Percentiles rank a stretch among this genome's conserved stretches.
Evolutionary conservation across 2,113 vertebrate species (phyloP).

Genomic region (Paracyprichromis sp.): DNA sequence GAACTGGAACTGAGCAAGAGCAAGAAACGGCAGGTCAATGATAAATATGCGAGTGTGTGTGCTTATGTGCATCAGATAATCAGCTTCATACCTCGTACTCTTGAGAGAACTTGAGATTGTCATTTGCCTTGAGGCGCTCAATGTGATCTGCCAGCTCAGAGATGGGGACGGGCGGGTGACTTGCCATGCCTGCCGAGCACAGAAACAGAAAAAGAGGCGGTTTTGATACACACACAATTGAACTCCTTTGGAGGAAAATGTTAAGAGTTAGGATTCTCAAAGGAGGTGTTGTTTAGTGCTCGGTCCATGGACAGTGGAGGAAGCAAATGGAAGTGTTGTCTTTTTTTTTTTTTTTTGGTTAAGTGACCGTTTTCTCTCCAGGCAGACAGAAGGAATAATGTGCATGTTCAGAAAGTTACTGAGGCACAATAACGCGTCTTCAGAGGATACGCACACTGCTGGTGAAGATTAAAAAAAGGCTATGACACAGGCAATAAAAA

Average conservation of each 20-base stretch:
- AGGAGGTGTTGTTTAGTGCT: conserved; percentile 51
- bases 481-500: conserved; percentile 43
- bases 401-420: conserved; percentile 60
- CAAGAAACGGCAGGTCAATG: background rate
- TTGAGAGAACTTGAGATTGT: conserved; percentile 98
- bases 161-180: conserved; percentile 90
- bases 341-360: conserved; percentile 23
- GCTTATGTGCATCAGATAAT: conserved; percentile 11
- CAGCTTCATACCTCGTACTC: conserved; percentile 89
- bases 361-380: conserved; percentile 43
- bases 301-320: conserved; percentile 24
- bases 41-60: background rate
- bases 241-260: conserved; percentile 21
- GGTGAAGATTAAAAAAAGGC: conserved; percentile 30
- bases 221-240: conserved; percentile 12
- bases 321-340: conserved; percentile 46
- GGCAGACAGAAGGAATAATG: conserved; percentile 44
- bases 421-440: conserved; percentile 78
- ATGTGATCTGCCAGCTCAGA: conserved; percentile 91
- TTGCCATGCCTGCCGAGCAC: conserved; percentile 84
- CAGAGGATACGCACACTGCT: conserved; percentile 47
- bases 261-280: conserved; percentile 40
- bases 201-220: conserved; percentile 22
- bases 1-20: background rate
- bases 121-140: conserved; percentile 95